Evolutionary conservation across 2,888 invertebrate genomes (phyloP).

Genomic region (Onthophagus sagittarius): DNA sequence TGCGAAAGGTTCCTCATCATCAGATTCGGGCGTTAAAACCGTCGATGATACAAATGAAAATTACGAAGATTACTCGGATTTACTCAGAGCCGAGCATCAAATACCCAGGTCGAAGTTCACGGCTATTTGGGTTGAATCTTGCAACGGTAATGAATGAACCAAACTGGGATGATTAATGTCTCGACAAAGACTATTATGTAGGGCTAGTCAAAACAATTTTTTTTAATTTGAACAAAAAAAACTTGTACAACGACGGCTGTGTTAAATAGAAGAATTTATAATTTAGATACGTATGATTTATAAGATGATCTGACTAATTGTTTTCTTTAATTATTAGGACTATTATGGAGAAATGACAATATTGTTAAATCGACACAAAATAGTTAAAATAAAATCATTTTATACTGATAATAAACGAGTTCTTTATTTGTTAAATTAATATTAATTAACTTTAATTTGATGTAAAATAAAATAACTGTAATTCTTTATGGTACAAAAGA

Average conservation of each 20-base stretch:
- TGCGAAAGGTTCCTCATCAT: slow-evolving; percentile 16
- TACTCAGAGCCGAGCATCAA: neutral
- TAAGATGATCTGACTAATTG: neutral
- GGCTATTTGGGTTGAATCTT: slow-evolving; percentile 15
- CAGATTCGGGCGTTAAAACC: neutral
- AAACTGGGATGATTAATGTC: neutral
- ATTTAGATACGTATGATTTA: too few species aligned
- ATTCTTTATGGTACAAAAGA: too few species aligned
- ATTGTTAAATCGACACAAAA: too few species aligned
- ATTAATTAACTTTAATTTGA: too few species aligned
- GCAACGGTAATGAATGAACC: neutral
- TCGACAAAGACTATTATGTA: slow-evolving; percentile 38
- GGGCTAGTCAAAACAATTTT: slow-evolving; percentile 16
- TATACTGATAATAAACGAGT: too few species aligned
- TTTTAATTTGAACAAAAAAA: neutral
- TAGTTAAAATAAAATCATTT: too few species aligned
- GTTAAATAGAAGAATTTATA: neutral
- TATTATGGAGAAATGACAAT: too few species aligned
- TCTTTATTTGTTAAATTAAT: too few species aligned
- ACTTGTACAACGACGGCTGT: neutral
- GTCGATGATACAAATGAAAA: neutral
- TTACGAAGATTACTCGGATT: neutral
- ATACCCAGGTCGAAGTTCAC: slow-evolving; percentile 12
- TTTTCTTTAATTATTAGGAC: neutral
- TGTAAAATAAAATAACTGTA: too few species aligned